Evolutionary conservation across 2,797 vertebrate genomes (phyloP), one percentile per base, ranked within the genome.

Genomic region (Acrocephalus scirpaceus): DNA sequence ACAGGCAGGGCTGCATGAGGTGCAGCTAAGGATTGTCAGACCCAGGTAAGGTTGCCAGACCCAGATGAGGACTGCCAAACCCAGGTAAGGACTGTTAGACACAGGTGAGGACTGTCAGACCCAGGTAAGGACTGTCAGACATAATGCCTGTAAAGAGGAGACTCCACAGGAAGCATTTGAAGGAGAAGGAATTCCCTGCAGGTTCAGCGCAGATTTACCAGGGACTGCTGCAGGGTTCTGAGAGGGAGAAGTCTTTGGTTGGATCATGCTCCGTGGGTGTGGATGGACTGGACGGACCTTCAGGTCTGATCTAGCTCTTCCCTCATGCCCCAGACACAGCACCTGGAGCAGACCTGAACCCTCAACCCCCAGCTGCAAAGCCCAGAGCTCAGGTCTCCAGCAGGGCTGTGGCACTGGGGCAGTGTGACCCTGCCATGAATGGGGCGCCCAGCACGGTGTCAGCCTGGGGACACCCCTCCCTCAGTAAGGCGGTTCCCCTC

Each of bases 261-360:
- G 32, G 38, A 6, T 5, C 2, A 0, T 4, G 20, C 48, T 73
- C 45, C 1, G 4, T 34, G 45, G 40, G 32, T 10, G 7, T 10
- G 29, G 45, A 16, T 23, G 27, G 57, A 29, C 9, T 1, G 1
- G 27, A 16, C 16, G 38, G 44, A 73, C 27, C 19, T 36, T 44
- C 47, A 32, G 61, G 29, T 64, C 29, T 74, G 72, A 27, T 25
- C 38, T 34, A 71, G 38, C 22, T 42, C 34, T 80, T 42, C 30
- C 32, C 9, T 4, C 15, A 5, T 6, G 44, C 38, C 10, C 3
- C 1, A 42, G 57, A 32, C 5, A 38, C 38, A 38, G 26, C n/a
- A 16, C 20, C 19, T 0, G 0, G 56, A 66, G 44, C 13, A 58
- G 34, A 56, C 3, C 60, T 29, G 40, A 44, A 19, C 15, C 27